Percentiles rank a stretch among this genome's conserved stretches.
These are phyloP conservation scores for Hymenochirus boettgeri DNA, from an alignment of 2,113 vertebrate genomes.

Conservation along the genomic window DNA sequence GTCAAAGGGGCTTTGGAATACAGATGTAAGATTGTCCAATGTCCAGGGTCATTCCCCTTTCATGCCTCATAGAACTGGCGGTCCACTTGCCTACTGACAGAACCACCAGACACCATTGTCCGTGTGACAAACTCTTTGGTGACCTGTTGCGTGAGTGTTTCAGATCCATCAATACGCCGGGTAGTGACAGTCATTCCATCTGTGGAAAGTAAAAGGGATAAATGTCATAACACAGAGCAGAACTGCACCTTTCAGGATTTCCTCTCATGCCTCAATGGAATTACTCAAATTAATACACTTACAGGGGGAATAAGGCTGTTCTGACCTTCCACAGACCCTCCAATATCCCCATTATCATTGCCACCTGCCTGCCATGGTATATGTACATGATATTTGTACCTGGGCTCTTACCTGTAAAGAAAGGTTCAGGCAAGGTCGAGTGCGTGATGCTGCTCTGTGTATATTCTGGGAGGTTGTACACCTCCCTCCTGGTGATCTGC, in stretches of 20 bases:
- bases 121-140: slow-evolving; percentile 86
- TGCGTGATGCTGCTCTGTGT: slow-evolving; percentile 67
- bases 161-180: slow-evolving; percentile 72
- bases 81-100: slow-evolving; percentile 70
- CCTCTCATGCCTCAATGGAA: no score
- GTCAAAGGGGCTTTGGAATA: slow-evolving; percentile 5
- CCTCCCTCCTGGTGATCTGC: slow-evolving; percentile 67
- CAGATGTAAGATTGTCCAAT: neutral
- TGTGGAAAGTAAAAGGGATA: no score
- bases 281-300: no score
- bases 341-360: no score
- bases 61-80: slow-evolving; percentile 82
- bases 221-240: no score
- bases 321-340: no score
- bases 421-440: slow-evolving; percentile 71
- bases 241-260: no score
- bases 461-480: slow-evolving; percentile 76
- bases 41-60: slow-evolving; percentile 39
- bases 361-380: no score
- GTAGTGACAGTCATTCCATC: slow-evolving; percentile 76
- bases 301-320: no score
- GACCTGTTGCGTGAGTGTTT: slow-evolving; percentile 81
- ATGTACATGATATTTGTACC: no score
- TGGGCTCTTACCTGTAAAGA: slow-evolving; percentile 73
- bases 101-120: slow-evolving; percentile 69